Conservation (phyloP, 1,140 invertebrate genomes). For the Drosophila paulistorum region DNA sequence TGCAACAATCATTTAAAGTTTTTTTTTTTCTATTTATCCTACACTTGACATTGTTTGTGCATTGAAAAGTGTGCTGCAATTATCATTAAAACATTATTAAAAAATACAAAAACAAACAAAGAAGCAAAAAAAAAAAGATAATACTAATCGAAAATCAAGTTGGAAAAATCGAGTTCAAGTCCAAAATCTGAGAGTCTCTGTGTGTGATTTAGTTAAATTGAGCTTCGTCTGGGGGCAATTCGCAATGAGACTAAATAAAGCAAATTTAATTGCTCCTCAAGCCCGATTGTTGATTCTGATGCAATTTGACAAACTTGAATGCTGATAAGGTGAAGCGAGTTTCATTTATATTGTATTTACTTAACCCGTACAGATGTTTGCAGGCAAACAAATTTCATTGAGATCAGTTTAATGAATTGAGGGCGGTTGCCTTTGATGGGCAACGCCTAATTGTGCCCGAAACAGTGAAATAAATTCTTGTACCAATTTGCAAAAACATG, state of each 20-base stretch:
- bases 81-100: constrained; percentile 50
- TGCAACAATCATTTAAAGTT: constrained; percentile 5
- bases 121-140: not conserved
- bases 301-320: constrained; percentile 23
- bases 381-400: constrained; percentile 12
- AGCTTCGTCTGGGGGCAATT: constrained; percentile 47
- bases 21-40: constrained; percentile 13
- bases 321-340: constrained; percentile 49
- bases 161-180: constrained; percentile 66
- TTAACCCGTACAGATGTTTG: constrained; percentile 14
- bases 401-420: constrained; percentile 26
- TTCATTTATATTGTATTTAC: constrained; percentile 38
- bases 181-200: constrained; percentile 21
- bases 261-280: constrained; percentile 65
- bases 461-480: constrained; percentile 20
- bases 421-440: constrained; percentile 29
- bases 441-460: constrained; percentile 24
- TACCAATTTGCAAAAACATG: constrained; percentile 51
- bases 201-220: constrained; percentile 18
- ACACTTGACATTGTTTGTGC: constrained; percentile 72
- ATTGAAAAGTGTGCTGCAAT: constrained; percentile 15
- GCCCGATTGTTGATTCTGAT: constrained; percentile 8
- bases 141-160: constrained; percentile 10
- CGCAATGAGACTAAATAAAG: constrained; percentile 70
- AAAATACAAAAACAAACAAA: constrained; percentile 27